phyloP scores from a whole-genome alignment of 2,888 invertebrate genomes.

The Hypsopygia costalis region DNA sequence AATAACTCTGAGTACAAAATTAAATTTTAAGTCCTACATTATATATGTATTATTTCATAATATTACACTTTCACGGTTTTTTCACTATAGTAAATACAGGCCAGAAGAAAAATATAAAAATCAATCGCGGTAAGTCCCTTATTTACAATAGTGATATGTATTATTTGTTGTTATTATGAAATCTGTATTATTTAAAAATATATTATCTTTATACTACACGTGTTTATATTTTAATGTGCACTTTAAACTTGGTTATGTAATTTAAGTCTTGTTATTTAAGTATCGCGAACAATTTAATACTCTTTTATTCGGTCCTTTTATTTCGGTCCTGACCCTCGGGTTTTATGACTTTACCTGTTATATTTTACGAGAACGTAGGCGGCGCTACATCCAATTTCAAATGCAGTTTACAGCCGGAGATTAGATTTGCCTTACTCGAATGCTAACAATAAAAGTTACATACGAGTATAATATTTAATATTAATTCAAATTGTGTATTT shows the following conservation, averaged over 20 bases:
- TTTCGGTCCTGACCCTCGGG: slow-evolving; percentile 16
- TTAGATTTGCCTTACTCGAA: slow-evolving; percentile 1
- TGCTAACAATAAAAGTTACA: neutral
- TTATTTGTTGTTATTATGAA: slow-evolving; percentile 1
- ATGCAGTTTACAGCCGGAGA: slow-evolving; percentile 1
- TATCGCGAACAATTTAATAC: slow-evolving; percentile 4
- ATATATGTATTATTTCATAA: neutral
- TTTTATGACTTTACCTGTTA: slow-evolving; percentile 26
- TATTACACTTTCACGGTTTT: too few relatives aligned
- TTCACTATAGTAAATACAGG: too few relatives aligned
- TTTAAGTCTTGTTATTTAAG: slow-evolving; percentile 5
- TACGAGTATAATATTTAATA: too few relatives aligned
- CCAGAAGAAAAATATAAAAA: too few relatives aligned
- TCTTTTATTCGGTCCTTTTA: slow-evolving; percentile 11
- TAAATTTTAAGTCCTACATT: neutral
- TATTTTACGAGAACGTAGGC: slow-evolving; percentile 21
- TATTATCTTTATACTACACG: neutral
- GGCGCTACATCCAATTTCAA: slow-evolving; percentile 13
- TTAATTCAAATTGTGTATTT: too few relatives aligned
- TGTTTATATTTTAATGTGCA: slow-evolving; percentile 3
- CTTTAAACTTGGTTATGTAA: slow-evolving; percentile 1
- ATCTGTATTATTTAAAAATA: slow-evolving; percentile 5
- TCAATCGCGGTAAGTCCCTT: too few relatives aligned
- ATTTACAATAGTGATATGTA: too few relatives aligned
- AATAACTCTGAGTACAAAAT: slow-evolving; percentile 2